These are phyloP conservation scores for Ptiloglossa arizonensis DNA, from an alignment of 1,140 invertebrate species.

Conservation along the genomic window DNA sequence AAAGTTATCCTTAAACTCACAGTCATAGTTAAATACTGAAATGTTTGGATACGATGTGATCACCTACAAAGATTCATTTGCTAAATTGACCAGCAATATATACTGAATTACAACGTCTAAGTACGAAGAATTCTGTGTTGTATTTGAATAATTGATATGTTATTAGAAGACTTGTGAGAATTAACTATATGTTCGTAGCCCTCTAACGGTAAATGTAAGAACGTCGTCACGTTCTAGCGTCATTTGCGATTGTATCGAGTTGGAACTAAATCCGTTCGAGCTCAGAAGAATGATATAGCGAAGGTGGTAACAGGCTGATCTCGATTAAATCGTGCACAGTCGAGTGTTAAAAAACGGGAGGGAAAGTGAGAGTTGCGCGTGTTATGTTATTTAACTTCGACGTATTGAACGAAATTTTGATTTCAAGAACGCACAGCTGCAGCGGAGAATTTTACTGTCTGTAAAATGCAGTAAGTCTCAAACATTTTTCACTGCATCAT, in stretches of 20 bases:
- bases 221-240: not conserved
- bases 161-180: not conserved
- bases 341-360: slow-evolving; percentile 35
- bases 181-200: not conserved
- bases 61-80: too few relatives aligned
- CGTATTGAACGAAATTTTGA: not conserved
- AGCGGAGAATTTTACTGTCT: not conserved
- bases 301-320: slow-evolving; percentile 16
- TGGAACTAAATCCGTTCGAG: slow-evolving; percentile 27
- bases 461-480: slow-evolving; percentile 52
- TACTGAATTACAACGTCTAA: too few relatives aligned
- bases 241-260: slow-evolving; percentile 1
- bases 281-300: slow-evolving; percentile 4
- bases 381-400: slow-evolving; percentile 26
- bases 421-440: not conserved
- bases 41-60: too few relatives aligned
- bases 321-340: slow-evolving; percentile 1
- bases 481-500: not conserved
- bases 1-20: too few relatives aligned
- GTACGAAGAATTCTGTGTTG: too few relatives aligned
- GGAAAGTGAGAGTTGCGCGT: slow-evolving; percentile 40
- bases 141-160: not conserved
- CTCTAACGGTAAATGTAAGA: not conserved
- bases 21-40: too few relatives aligned
- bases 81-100: too few relatives aligned